Evolutionary conservation across 2,113 vertebrate species (phyloP).

Genomic region (Ailuropoda melanoleuca): DNA sequence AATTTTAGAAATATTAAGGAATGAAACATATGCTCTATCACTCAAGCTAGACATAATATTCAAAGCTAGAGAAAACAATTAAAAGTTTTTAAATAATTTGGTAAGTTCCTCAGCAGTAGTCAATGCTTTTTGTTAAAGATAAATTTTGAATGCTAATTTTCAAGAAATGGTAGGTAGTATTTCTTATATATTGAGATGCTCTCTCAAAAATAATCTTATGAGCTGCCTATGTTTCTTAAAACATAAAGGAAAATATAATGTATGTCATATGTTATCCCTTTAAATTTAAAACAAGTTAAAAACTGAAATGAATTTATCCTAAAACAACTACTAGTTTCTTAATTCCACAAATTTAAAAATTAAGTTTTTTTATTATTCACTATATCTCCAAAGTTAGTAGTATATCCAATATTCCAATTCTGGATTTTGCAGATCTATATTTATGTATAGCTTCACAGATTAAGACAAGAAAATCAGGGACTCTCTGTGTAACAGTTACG

Average conservation of each 20-base stretch:
- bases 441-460: neutral
- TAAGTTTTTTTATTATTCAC: neutral
- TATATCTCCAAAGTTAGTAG: neutral
- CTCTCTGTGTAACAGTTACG: neutral
- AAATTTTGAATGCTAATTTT: neutral
- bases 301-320: neutral
- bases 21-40: neutral
- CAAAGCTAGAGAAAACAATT: neutral
- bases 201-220: neutral
- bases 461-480: neutral
- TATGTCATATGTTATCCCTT: neutral
- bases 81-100: neutral
- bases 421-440: neutral
- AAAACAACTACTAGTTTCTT: neutral
- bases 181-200: neutral
- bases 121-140: neutral
- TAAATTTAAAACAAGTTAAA: conserved; percentile 20
- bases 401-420: neutral
- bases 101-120: neutral
- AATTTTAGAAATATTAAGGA: neutral
- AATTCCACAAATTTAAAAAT: conserved; percentile 38
- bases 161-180: neutral
- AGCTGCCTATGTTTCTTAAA: neutral
- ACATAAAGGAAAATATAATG: neutral
- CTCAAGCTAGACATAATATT: neutral